phyloP scores from a whole-genome alignment of 2,113 vertebrate genomes.

The Pachyramphus minor region DNA sequence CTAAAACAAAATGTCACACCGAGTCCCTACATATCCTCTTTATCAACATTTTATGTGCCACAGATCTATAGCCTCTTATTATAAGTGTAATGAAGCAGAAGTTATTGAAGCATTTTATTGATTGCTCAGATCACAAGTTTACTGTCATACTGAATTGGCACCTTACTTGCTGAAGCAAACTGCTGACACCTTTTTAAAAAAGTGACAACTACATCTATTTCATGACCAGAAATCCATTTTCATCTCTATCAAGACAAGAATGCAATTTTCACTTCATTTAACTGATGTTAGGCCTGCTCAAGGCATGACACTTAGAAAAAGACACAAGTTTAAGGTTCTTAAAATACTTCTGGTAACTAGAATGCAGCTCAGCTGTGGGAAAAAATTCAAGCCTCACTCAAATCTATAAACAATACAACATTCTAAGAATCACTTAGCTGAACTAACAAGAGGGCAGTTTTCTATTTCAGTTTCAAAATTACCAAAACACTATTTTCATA shows the following conservation, averaged over 20 bases:
- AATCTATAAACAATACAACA: conserved; percentile 49
- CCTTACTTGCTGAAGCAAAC: conserved; percentile 90
- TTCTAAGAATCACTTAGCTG: conserved; percentile 32
- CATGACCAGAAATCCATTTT: conserved; percentile 95
- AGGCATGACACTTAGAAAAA: conserved; percentile 82
- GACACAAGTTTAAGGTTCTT: conserved; percentile 84
- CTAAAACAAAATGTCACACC: conserved; percentile 61
- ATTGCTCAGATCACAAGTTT: conserved; percentile 93
- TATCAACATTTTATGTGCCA: conserved; percentile 82
- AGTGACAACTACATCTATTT: conserved; percentile 95
- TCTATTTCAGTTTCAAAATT: conserved; percentile 37
- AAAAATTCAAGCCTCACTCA: conserved; percentile 43
- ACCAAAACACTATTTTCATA: not conserved
- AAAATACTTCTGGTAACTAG: conserved; percentile 79
- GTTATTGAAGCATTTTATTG: conserved; percentile 93
- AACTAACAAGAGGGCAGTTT: conserved; percentile 7
- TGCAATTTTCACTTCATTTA: conserved; percentile 97
- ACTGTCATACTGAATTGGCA: conserved; percentile 91
- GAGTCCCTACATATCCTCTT: conserved; percentile 72
- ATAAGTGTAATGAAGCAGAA: conserved; percentile 92
- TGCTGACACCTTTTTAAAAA: conserved; percentile 94
- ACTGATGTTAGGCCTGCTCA: conserved; percentile 85
- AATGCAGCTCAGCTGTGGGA: conserved; percentile 71
- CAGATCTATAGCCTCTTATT: conserved; percentile 92
- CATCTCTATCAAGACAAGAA: conserved; percentile 94